These are phyloP conservation scores for Platyura marginata DNA, from an alignment of 1,140 invertebrate species.

Conservation along the genomic window DNA sequence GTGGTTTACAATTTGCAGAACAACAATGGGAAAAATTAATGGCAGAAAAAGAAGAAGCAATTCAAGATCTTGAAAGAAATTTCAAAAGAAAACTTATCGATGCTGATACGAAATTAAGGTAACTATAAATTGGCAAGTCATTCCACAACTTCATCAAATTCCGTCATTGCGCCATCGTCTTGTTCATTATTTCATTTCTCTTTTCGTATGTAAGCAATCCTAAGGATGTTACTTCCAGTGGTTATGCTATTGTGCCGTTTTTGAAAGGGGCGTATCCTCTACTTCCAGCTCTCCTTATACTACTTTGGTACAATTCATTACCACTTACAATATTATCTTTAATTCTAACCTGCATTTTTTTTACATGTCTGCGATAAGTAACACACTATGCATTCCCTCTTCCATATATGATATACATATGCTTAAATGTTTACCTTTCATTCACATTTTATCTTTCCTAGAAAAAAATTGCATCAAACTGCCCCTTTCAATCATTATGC, in stretches of 20 bases:
- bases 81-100: slow-evolving; percentile 29
- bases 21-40: slow-evolving; percentile 31
- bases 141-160: no score
- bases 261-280: slow-evolving; percentile 19
- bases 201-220: not conserved
- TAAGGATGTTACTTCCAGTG: no score
- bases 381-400: no score
- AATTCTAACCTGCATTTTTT: slow-evolving; percentile 11
- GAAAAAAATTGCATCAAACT: no score
- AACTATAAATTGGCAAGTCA: no score
- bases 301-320: slow-evolving; percentile 21
- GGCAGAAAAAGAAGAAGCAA: slow-evolving; percentile 30
- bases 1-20: slow-evolving; percentile 15
- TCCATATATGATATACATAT: no score
- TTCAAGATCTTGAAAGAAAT: slow-evolving; percentile 28
- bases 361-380: no score
- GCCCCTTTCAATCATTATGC: not conserved
- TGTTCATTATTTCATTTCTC: no score
- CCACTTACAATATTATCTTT: slow-evolving; percentile 19
- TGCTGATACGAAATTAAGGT: slow-evolving; percentile 25
- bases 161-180: no score
- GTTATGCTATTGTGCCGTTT: slow-evolving; percentile 4
- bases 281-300: slow-evolving; percentile 18
- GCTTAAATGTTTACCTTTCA: no score
- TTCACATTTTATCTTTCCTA: no score